These are phyloP conservation scores for Caradrina clavipalpis DNA, from an alignment of 2,888 invertebrate species.

Conservation along the genomic window DNA sequence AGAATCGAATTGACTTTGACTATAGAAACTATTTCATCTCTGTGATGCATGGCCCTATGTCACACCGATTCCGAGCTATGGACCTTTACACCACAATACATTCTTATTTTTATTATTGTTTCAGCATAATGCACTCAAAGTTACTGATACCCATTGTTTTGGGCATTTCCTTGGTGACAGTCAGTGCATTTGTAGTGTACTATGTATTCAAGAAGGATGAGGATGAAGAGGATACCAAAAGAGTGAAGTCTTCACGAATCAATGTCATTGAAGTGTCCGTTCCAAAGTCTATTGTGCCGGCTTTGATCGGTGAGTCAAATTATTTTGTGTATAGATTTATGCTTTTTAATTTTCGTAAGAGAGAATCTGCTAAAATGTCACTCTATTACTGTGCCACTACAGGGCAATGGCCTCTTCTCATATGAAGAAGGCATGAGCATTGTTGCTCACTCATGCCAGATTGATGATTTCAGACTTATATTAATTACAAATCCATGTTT, in stretches of 20 bases:
- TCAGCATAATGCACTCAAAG: slow-evolving; percentile 72
- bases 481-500: no score
- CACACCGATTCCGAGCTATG: no score
- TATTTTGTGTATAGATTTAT: neutral
- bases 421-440: no score
- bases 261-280: slow-evolving; percentile 91
- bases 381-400: no score
- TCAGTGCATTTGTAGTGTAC: slow-evolving; percentile 93
- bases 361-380: no score
- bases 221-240: slow-evolving; percentile 82
- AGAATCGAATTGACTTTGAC: no score
- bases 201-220: slow-evolving; percentile 92
- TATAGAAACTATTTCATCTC: no score
- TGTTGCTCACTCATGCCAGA: no score
- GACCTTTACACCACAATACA: neutral
- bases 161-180: slow-evolving; percentile 93
- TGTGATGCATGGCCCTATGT: no score
- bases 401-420: no score
- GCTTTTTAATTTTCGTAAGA: neutral
- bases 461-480: no score
- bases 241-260: slow-evolving; percentile 76
- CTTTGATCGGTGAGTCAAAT: slow-evolving; percentile 91
- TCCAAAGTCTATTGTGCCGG: slow-evolving; percentile 92
- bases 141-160: slow-evolving; percentile 91
- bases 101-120: slow-evolving; percentile 55